Base-by-base conservation (phyloP, 2,888 invertebrate genomes). In the Lithophane socia region DNA sequence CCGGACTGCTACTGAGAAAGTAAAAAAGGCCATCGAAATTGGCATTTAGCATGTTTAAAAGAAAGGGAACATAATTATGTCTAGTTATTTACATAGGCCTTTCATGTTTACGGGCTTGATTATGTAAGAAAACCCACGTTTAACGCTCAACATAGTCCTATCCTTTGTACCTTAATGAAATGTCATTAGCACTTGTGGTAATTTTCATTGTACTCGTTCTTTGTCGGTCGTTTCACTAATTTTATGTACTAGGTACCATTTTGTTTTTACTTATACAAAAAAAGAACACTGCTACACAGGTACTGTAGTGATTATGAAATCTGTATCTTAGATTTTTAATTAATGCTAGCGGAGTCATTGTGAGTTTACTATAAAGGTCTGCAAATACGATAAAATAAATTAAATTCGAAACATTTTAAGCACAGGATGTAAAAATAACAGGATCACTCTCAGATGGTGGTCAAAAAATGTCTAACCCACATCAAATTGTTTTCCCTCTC, bases 161-260 rank as follows among this genome's bases (percentile, higher is more conserved):
- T 70, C 83, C 73, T 82, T 84, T 78, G 60, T 82, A 69, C 73
- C 79, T 37, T 66, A 77, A 77, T 73, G 29, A 77, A 77, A 77
- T 79, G 70, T 83, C 83, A 86, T 86, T 74, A 76, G 64, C 76
- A 79, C 67, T 70, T 56, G 56, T 63, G 16, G 69, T 63, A 72
- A 68, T 76, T 76, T 83, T 68, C 12, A 24, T 76, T 82, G 21
- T 54, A 68, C 60, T 65, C 37, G n/a, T 24, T 85, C 52, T 75
- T 70, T 71, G 69, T 68, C 42, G 49, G 37, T 13, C 37, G 21
- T 60, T 49, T 60, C 52, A 37, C 9, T n/a, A 64, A n/a, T 77
- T 49, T 47, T 71, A 42, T 37, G 24, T 80, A 3, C 10, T 29
- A 29, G 18, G 24, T 9, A n/a, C 7, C 54, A 42, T 81, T 47